Conservation (phyloP, 2,888 invertebrate species). For the Drosophila tripunctata region DNA sequence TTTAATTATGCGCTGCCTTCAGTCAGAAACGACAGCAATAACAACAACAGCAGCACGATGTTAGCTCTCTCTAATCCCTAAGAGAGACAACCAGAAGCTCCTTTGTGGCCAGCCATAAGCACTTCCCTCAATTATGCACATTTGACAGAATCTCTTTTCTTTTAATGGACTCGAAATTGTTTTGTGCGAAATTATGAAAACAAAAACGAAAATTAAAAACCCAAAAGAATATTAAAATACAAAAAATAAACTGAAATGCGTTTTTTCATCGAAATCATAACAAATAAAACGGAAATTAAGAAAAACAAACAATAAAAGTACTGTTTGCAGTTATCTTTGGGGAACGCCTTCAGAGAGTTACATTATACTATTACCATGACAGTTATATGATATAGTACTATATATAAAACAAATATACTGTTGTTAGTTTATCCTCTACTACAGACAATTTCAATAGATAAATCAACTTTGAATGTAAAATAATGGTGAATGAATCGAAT, state of each 20-base stretch:
- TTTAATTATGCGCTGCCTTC: constrained; percentile 71
- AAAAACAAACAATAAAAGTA: constrained; percentile 1
- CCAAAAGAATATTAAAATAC: constrained; percentile 16
- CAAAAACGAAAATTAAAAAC: constrained; percentile 18
- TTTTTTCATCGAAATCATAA: constrained; percentile 2
- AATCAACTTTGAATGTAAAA: constrained; percentile 1
- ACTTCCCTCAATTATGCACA: constrained; percentile 49
- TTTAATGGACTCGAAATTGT: constrained; percentile 33
- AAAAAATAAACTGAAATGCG: neutral
- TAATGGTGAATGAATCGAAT: neutral
- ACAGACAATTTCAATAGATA: neutral
- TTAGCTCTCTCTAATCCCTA: constrained; percentile 19
- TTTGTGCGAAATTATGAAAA: constrained; percentile 26
- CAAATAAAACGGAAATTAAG: constrained; percentile 15
- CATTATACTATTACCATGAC: constrained; percentile 6
- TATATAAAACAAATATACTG: neutral
- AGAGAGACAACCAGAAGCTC: constrained; percentile 13
- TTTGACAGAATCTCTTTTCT: constrained; percentile 35
- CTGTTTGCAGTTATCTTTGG: neutral
- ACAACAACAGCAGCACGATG: constrained; percentile 1
- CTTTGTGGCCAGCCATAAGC: constrained; percentile 43
- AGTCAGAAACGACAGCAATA: neutral
- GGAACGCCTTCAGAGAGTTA: neutral
- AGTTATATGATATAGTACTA: neutral
- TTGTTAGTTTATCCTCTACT: neutral